Conservation (phyloP, 37 sponge, comb jelly and placozoan species). For the Hexactinellida sp. region DNA sequence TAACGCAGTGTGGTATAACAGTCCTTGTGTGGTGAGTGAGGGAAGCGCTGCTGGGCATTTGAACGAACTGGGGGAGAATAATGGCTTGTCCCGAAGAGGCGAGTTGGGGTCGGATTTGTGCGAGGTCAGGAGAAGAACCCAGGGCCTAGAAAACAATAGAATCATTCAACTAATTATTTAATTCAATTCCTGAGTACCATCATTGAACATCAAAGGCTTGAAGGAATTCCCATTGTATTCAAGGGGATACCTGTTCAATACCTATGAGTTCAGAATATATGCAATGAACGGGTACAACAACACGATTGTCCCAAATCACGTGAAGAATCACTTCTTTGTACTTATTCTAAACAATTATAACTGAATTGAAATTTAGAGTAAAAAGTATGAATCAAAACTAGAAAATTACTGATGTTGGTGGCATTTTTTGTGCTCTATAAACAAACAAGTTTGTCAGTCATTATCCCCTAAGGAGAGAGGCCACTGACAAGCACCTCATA, state of each 20-base stretch:
- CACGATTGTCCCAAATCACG: background rate
- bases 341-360: background rate
- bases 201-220: background rate
- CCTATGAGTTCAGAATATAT: no score
- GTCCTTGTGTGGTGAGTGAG: background rate
- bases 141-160: background rate
- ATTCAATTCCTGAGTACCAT: background rate
- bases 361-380: background rate
- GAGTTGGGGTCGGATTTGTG: constrained; percentile 1
- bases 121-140: constrained; percentile 2
- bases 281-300: no score
- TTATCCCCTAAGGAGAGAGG: no score
- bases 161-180: background rate
- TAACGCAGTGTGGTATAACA: background rate
- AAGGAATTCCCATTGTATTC: background rate
- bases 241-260: background rate
- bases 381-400: background rate
- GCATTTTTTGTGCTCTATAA: no score
- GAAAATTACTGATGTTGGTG: no score
- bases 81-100: background rate
- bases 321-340: background rate
- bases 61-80: background rate
- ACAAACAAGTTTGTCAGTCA: no score
- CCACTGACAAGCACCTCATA: no score
- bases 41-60: background rate